A percentile compares a stretch with the other conserved stretches of the same genome.
phyloP scores from a whole-genome alignment of 2,113 vertebrate species.

The Taurulus bubalis region DNA sequence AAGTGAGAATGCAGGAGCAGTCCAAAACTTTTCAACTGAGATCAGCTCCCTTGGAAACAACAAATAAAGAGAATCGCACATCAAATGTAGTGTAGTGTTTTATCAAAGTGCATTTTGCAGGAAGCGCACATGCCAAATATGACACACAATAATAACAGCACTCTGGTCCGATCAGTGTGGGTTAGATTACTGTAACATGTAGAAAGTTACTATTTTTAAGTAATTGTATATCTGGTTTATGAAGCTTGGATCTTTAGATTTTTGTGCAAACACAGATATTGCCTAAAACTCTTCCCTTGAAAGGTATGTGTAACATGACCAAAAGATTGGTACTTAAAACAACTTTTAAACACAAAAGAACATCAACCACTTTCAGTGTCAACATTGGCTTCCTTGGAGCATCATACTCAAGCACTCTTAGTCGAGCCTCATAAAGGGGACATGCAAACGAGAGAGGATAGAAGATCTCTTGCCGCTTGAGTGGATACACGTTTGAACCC shows the following conservation, averaged over 20 bases:
- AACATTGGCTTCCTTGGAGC: slow-evolving; percentile 21
- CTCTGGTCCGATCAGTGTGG: background rate
- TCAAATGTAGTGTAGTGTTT: background rate
- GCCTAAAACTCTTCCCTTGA: background rate
- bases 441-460: slow-evolving; percentile 26
- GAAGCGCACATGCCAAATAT: background rate
- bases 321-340: slow-evolving; percentile 6
- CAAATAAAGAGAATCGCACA: slow-evolving; percentile 1
- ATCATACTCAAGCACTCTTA: background rate
- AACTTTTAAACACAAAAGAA: slow-evolving; percentile 8
- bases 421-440: slow-evolving; percentile 20
- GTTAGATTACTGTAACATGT: background rate
- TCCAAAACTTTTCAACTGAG: slow-evolving; percentile 21
- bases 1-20: slow-evolving; percentile 85
- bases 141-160: background rate
- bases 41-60: slow-evolving; percentile 15
- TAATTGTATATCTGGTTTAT: background rate
- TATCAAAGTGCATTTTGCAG: background rate
- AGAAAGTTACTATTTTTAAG: background rate
- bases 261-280: background rate
- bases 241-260: background rate
- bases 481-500: slow-evolving; percentile 70
- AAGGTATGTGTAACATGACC: background rate
- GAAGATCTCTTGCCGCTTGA: slow-evolving; percentile 61
- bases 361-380: slow-evolving; percentile 23